Conservation (phyloP, 2,797 vertebrate genomes). For the Enteromius paludinosus region DNA sequence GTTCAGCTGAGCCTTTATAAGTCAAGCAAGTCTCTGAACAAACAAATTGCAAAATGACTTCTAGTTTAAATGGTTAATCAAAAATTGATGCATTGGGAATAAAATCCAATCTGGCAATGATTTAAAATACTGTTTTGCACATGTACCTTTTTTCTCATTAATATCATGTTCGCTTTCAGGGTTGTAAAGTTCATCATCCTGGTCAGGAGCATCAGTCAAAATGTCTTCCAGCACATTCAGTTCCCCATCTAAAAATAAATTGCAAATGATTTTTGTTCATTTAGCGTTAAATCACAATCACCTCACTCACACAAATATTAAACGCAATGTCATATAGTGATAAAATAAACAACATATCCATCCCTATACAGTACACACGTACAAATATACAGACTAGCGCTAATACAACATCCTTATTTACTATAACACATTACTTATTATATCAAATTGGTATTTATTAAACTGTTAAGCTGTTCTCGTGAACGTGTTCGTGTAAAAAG, state of each 20-base stretch:
- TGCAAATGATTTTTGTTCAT: no score
- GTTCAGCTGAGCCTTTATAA: not conserved
- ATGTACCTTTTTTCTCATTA: conserved; percentile 91
- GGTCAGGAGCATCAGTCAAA: conserved; percentile 96
- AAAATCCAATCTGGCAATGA: not conserved
- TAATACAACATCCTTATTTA: no score
- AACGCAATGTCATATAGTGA: not conserved
- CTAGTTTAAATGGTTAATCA: not conserved
- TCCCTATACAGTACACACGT: no score
- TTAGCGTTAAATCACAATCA: no score
- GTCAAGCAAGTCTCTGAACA: not conserved
- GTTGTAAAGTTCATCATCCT: conserved; percentile 97
- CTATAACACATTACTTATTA: not conserved
- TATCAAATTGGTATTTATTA: not conserved
- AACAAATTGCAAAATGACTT: not conserved
- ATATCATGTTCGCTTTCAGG: conserved; percentile 92
- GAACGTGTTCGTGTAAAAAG: not conserved
- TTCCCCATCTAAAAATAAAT: conserved; percentile 85
- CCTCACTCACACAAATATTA: not conserved
- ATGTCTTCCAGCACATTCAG: conserved; percentile 96
- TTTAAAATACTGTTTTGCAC: not conserved
- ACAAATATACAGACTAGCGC: not conserved
- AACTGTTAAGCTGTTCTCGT: not conserved
- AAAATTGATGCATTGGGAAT: not conserved
- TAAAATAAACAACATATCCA: not conserved